These are phyloP conservation scores for Champsocephalus gunnari DNA, from an alignment of 2,797 vertebrate species.

Conservation along the genomic window DNA sequence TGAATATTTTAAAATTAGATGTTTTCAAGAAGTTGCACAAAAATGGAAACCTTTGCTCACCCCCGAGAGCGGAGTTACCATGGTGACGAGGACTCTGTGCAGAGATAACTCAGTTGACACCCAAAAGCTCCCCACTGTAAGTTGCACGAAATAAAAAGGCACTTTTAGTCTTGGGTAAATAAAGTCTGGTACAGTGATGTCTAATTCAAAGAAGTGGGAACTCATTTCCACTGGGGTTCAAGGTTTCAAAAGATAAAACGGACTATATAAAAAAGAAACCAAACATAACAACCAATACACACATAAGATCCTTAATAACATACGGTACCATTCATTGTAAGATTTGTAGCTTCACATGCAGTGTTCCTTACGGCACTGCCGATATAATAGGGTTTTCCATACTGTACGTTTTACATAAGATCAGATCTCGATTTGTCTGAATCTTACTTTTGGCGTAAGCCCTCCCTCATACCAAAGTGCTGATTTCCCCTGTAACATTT, in stretches of 20 bases:
- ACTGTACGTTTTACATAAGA: too few relatives aligned
- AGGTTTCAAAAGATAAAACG: neutral
- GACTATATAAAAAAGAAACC: neutral
- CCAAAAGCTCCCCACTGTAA: neutral
- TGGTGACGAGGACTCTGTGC: conserved; percentile 38
- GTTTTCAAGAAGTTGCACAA: conserved; percentile 16
- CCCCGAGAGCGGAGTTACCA: conserved; percentile 37
- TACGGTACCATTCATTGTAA: too few relatives aligned
- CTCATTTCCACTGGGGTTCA: neutral
- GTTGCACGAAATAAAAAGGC: neutral
- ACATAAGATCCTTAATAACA: too few relatives aligned
- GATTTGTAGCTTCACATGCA: too few relatives aligned
- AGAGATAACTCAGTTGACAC: conserved; percentile 10
- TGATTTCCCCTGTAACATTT: too few relatives aligned
- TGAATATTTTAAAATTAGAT: conserved; percentile 21
- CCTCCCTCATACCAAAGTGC: too few relatives aligned
- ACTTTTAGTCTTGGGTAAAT: neutral
- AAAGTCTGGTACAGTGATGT: neutral
- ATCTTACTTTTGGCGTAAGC: too few relatives aligned
- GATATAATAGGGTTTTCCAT: too few relatives aligned
- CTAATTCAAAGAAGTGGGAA: neutral
- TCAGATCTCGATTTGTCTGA: too few relatives aligned
- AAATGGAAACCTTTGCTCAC: conserved; percentile 32
- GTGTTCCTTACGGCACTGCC: too few relatives aligned
- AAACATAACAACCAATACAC: neutral